These are phyloP conservation scores for Lanistes nyassanus DNA, from an alignment of 1,140 invertebrate species.

Conservation along the genomic window DNA sequence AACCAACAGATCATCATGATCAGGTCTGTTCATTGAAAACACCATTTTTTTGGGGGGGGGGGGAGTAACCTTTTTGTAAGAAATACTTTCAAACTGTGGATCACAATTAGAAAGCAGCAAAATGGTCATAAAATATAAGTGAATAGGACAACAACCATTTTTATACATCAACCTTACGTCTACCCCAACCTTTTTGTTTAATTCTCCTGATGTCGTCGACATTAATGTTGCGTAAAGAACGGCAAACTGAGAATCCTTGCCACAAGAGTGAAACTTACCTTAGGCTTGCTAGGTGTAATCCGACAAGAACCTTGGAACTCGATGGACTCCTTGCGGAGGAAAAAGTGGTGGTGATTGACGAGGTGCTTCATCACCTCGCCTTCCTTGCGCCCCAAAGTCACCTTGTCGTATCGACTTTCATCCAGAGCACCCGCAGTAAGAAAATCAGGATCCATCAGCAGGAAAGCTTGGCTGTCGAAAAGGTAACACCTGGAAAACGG, in stretches of 20 bases:
- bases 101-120: too few species aligned
- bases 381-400: conserved; percentile 66
- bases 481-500: conserved; percentile 64
- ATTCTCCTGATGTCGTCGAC: too few species aligned
- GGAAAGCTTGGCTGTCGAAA: conserved; percentile 66
- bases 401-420: conserved; percentile 64
- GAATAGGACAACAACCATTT: conserved; percentile 3
- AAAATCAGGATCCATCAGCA: conserved; percentile 68
- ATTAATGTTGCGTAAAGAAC: too few species aligned
- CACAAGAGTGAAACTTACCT: conserved; percentile 45
- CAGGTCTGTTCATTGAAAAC: too few species aligned
- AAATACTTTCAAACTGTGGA: too few species aligned
- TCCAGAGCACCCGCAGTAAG: conserved; percentile 63
- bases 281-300: conserved; percentile 64
- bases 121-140: too few species aligned
- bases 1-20: too few species aligned
- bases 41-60: too few species aligned
- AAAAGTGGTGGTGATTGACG: conserved; percentile 67
- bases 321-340: conserved; percentile 61
- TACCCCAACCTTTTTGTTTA: too few species aligned
- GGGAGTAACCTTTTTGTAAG: too few species aligned
- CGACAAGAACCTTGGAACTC: conserved; percentile 68
- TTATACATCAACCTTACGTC: too few species aligned
- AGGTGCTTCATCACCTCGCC: conserved; percentile 69
- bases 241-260: too few species aligned